phyloP scores from a whole-genome alignment of 2,797 vertebrate genomes.

The Cryptoblepharus egeriae region DNA sequence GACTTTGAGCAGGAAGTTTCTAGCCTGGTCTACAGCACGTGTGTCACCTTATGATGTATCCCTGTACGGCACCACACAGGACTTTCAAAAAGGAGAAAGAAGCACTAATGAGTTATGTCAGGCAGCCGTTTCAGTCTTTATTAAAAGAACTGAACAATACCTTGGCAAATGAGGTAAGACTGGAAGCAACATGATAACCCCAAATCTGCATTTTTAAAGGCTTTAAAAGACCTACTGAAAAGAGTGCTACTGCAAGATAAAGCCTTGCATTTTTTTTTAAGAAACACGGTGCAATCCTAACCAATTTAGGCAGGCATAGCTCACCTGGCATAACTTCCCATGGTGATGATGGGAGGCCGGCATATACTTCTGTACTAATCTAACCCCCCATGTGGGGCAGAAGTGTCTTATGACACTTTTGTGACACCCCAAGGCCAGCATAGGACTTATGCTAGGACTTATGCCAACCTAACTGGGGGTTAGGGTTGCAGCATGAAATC shows the following conservation, averaged over 20 bases:
- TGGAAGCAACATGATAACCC: conserved; percentile 58
- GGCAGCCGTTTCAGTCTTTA: conserved; percentile 33
- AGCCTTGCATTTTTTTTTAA: background rate
- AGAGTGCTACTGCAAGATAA: conserved; percentile 61
- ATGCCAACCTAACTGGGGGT: no score
- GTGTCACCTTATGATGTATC: background rate
- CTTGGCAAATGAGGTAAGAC: conserved; percentile 39
- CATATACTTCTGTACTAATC: no score
- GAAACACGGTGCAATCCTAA: conserved; percentile 43
- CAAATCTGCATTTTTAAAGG: conserved; percentile 50
- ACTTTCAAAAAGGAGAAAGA: background rate
- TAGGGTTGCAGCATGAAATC: no score
- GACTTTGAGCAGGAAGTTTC: background rate
- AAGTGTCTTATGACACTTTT: no score
- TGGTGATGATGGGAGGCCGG: no score
- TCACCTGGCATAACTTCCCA: no score
- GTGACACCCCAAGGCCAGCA: no score
- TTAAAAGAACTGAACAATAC: conserved; percentile 21
- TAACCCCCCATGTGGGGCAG: no score
- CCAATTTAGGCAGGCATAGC: no score
- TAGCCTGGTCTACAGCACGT: accelerated
- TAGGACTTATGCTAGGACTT: no score
- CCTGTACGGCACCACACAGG: conserved; percentile 31
- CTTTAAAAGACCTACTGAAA: conserved; percentile 34
- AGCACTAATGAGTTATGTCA: conserved; percentile 35